Evolutionary conservation across 1,140 invertebrate genomes (phyloP).

Genomic region (Calephelis virginiensis): DNA sequence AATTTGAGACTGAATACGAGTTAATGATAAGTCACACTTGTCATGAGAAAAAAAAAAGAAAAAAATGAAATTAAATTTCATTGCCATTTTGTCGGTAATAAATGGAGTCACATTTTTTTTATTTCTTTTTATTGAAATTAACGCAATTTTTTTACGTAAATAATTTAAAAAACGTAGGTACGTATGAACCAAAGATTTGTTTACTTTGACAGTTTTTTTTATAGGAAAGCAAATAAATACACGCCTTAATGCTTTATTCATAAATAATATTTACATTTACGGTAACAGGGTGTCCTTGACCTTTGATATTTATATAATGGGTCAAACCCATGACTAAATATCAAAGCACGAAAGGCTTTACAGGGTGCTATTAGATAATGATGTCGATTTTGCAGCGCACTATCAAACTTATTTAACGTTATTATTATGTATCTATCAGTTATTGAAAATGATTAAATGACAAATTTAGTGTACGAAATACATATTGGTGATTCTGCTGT

Average conservation of each 20-base stretch:
- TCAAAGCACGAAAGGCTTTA: not conserved
- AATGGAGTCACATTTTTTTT: constrained; percentile 31
- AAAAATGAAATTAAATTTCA: constrained; percentile 44
- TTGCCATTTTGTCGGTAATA: constrained; percentile 27
- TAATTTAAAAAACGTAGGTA: not conserved
- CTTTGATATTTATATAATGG: not conserved
- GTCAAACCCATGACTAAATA: not conserved
- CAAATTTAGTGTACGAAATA: too few species aligned
- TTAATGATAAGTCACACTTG: constrained; percentile 32
- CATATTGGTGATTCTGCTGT: too few species aligned
- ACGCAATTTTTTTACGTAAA: not conserved
- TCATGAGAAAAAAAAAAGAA: constrained; percentile 28
- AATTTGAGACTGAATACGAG: constrained; percentile 42
- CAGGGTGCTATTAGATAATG: not conserved
- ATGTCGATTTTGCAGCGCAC: not conserved
- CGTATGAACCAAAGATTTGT: not conserved
- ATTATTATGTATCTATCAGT: too few species aligned
- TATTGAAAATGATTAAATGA: too few species aligned
- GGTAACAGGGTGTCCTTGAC: not conserved
- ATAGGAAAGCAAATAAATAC: not conserved
- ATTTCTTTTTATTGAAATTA: not conserved
- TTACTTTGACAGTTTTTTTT: not conserved
- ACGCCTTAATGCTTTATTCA: not conserved
- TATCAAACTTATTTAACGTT: too few species aligned
- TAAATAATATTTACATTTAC: not conserved